Conservation (phyloP, 2,888 invertebrate genomes). For the Plemyria rubiginata region DNA sequence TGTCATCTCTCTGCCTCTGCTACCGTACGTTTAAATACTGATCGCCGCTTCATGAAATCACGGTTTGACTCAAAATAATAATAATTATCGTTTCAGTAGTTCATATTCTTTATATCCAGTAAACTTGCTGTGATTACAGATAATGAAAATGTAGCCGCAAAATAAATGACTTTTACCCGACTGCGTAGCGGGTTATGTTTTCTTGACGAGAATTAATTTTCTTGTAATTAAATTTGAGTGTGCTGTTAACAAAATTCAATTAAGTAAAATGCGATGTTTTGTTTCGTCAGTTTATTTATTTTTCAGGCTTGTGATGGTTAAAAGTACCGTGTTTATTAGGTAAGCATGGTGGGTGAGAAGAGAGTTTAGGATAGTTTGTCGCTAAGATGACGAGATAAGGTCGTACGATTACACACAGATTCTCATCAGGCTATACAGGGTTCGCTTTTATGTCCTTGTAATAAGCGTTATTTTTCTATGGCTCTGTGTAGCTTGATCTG, state of each 20-base stretch:
- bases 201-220: slow-evolving; percentile 62
- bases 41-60: neutral
- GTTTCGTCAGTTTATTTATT: slow-evolving; percentile 9
- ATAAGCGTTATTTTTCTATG: no score
- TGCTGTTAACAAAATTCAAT: slow-evolving; percentile 67
- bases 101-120: slow-evolving; percentile 57
- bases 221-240: slow-evolving; percentile 57
- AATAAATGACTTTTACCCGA: slow-evolving; percentile 51
- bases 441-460: no score
- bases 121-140: slow-evolving; percentile 58
- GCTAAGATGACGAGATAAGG: no score
- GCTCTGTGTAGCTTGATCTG: no score
- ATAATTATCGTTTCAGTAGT: slow-evolving; percentile 34
- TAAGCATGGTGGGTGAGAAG: no score
- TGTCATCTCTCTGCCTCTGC: no score
- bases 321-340: no score
- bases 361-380: no score
- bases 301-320: slow-evolving; percentile 1
- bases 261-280: slow-evolving; percentile 40
- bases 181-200: slow-evolving; percentile 31
- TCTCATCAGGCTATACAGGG: no score
- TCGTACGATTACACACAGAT: no score
- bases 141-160: slow-evolving; percentile 60
- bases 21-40: neutral
- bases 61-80: neutral